These are phyloP conservation scores for Bos javanicus DNA, from an alignment of 2,113 vertebrate species.

Conservation along the genomic window DNA sequence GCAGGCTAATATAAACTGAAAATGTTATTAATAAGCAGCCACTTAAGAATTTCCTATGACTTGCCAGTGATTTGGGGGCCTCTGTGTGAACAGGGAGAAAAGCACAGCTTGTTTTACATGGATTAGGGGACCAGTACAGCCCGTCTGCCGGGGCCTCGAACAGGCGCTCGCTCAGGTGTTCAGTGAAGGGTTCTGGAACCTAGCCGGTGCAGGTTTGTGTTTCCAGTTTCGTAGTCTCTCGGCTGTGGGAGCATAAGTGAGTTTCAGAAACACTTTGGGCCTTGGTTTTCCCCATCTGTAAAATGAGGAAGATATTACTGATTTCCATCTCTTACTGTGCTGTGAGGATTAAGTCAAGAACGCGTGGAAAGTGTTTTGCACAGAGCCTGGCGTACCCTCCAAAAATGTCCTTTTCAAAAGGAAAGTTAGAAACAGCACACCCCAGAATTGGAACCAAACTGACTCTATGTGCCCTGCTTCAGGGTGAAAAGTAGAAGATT, in stretches of 20 bases:
- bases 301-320: background rate
- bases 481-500: background rate
- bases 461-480: background rate
- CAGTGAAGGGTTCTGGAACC: background rate
- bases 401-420: slow-evolving; percentile 9
- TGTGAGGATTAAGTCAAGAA: background rate
- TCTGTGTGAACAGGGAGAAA: background rate
- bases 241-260: background rate
- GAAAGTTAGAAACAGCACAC: background rate
- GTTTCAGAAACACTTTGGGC: background rate
- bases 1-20: slow-evolving; percentile 73
- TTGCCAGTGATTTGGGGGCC: slow-evolving; percentile 62
- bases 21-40: slow-evolving; percentile 77
- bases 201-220: background rate
- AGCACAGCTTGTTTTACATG: slow-evolving; percentile 43
- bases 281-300: slow-evolving; percentile 20
- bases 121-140: background rate
- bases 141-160: background rate
- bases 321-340: background rate
- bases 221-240: background rate
- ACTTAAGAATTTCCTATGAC: slow-evolving; percentile 73
- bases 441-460: background rate
- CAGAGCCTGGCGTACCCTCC: background rate
- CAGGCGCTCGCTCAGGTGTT: background rate
- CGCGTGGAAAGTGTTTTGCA: background rate